Percentiles rank a stretch among this genome's conserved stretches.
These are phyloP conservation scores for Laupala kohalensis DNA, from an alignment of 1,140 invertebrate species.

Conservation along the genomic window DNA sequence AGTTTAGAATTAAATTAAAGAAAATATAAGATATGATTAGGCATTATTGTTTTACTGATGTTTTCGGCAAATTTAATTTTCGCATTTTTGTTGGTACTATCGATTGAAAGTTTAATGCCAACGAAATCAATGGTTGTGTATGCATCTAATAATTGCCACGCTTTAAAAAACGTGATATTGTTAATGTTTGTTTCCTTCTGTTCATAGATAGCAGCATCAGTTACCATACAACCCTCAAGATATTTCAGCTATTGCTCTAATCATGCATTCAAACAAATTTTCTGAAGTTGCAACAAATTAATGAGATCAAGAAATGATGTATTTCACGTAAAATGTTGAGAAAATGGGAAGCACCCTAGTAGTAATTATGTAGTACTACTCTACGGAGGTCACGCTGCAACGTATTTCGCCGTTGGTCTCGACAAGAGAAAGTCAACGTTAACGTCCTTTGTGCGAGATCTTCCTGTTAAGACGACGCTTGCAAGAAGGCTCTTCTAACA, in stretches of 20 bases:
- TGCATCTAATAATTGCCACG: too few relatives aligned
- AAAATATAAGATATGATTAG: too few relatives aligned
- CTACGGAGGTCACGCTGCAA: neutral
- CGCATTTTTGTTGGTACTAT: neutral
- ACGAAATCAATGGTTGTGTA: neutral
- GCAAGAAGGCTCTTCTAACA: slow-evolving; percentile 30
- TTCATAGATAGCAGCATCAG: neutral
- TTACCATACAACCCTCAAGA: neutral
- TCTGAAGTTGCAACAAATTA: neutral
- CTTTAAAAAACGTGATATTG: too few relatives aligned
- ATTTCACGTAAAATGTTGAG: neutral
- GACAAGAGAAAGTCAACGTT: slow-evolving; percentile 2
- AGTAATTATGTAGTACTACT: neutral
- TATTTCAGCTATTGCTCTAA: neutral
- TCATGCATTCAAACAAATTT: neutral
- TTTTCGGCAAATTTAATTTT: too few relatives aligned
- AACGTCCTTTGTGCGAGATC: slow-evolving; percentile 17
- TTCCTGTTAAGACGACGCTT: slow-evolving; percentile 23
- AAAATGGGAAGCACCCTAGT: neutral
- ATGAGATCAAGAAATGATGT: neutral
- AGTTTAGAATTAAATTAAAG: too few relatives aligned
- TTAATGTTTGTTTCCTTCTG: neutral
- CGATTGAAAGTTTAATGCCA: neutral
- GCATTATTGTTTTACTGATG: too few relatives aligned
- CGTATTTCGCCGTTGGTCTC: neutral